Conservation (phyloP, 1,140 invertebrate species). For the Venustaconcha ellipsiformis region DNA sequence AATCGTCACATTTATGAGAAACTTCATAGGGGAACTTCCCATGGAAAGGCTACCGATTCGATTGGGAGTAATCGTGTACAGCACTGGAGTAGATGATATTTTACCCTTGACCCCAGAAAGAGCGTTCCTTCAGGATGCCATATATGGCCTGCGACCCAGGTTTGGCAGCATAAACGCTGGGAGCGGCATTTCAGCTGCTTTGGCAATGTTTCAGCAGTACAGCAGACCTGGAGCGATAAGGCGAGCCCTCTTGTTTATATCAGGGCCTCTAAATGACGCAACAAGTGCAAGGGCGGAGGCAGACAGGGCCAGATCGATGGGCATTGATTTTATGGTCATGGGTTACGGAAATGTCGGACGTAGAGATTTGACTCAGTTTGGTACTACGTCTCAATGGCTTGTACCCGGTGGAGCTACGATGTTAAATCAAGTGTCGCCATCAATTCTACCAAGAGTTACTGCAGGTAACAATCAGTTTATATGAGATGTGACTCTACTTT, state of each 20-base stretch:
- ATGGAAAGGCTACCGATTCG: constrained; percentile 20
- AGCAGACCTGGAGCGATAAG: constrained; percentile 23
- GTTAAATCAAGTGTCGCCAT: not conserved
- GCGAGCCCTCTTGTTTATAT: constrained; percentile 19
- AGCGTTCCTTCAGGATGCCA: constrained; percentile 16
- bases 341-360: constrained; percentile 9
- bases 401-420: constrained; percentile 10
- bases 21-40: constrained; percentile 14
- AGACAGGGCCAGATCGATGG: constrained; percentile 12
- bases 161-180: constrained; percentile 24
- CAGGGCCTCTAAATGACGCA: constrained; percentile 10
- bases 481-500: too few species aligned
- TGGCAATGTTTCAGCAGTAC: constrained; percentile 29
- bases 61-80: constrained; percentile 25
- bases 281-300: constrained; percentile 21
- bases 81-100: constrained; percentile 27
- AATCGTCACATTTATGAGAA: constrained; percentile 23
- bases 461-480: too few species aligned
- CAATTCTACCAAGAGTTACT: too few species aligned
- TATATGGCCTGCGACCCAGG: constrained; percentile 10
- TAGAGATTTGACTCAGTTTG: too few species aligned
- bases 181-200: constrained; percentile 22
- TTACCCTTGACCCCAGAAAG: constrained; percentile 15
- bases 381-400: constrained; percentile 8
- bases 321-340: constrained; percentile 28